Percentiles rank a stretch among this genome's conserved stretches.
Evolutionary conservation across 2,113 vertebrate species (phyloP).

Genomic region (Anolis sagrei): DNA sequence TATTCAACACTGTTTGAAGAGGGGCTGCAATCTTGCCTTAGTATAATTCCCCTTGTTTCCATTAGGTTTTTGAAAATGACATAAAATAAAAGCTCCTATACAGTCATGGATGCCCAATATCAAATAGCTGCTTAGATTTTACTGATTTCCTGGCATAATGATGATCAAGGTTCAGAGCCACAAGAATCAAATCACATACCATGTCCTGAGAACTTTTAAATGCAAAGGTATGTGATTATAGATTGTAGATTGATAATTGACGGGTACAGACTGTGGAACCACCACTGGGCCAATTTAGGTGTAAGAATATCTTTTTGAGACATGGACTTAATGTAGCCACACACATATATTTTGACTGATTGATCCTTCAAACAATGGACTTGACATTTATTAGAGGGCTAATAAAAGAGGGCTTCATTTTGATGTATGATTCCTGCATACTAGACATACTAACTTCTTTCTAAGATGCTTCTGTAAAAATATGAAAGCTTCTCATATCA

Average conservation of each 20-base stretch:
- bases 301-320: neutral
- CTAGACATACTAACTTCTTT: too few relatives aligned
- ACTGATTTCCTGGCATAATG: too few relatives aligned
- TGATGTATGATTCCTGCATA: neutral
- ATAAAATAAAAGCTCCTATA: neutral
- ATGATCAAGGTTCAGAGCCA: neutral
- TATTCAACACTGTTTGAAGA: constrained; percentile 11
- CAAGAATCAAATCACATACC: neutral
- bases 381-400: too few relatives aligned
- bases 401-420: neutral
- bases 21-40: neutral
- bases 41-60: neutral
- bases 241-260: too few relatives aligned
- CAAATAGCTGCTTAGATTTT: neutral
- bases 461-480: neutral
- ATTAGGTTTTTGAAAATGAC: neutral
- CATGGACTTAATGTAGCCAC: neutral
- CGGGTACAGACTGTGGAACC: too few relatives aligned
- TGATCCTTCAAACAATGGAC: neutral
- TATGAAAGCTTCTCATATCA: neutral
- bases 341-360: neutral
- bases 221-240: too few relatives aligned
- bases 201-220: neutral
- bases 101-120: neutral
- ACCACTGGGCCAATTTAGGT: neutral